Conservation (phyloP, 2,888 invertebrate genomes). For the Halocaridina rubra region DNA sequence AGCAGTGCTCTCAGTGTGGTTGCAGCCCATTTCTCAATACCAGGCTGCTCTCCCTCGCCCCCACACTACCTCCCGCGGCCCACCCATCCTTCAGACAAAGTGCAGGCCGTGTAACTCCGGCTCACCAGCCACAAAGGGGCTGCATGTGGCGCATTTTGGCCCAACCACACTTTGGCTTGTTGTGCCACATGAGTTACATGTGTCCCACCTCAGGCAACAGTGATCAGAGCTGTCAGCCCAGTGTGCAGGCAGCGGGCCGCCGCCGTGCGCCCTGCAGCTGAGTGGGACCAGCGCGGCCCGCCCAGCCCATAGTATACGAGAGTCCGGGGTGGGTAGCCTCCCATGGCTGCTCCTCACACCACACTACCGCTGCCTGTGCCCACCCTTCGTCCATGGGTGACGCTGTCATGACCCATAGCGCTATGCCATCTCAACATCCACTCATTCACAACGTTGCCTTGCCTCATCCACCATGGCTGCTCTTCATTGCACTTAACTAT, state of each 20-base stretch:
- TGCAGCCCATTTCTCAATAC: slow-evolving; percentile 29
- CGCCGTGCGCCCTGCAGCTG: slow-evolving; percentile 46
- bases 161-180: slow-evolving; percentile 20
- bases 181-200: slow-evolving; percentile 30
- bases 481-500: slow-evolving; percentile 19
- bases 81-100: slow-evolving; percentile 49
- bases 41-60: slow-evolving; percentile 54
- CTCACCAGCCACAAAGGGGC: slow-evolving; percentile 45
- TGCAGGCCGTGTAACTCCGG: slow-evolving; percentile 52
- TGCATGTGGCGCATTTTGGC: slow-evolving; percentile 41
- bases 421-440: slow-evolving; percentile 52
- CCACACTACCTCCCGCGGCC: slow-evolving; percentile 59
- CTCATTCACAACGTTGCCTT: slow-evolving; percentile 32
- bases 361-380: slow-evolving; percentile 54
- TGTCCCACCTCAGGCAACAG: slow-evolving; percentile 39
- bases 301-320: slow-evolving; percentile 60
- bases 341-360: slow-evolving; percentile 53
- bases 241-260: slow-evolving; percentile 52
- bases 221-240: slow-evolving; percentile 51
- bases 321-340: slow-evolving; percentile 54
- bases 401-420: slow-evolving; percentile 56
- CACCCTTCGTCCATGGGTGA: slow-evolving; percentile 55
- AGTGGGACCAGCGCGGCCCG: slow-evolving; percentile 51
- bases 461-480: slow-evolving; percentile 35
- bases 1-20: slow-evolving; percentile 18